Base-by-base conservation (phyloP, 2,888 invertebrate genomes). In the Cheilosia vulpina region DNA sequence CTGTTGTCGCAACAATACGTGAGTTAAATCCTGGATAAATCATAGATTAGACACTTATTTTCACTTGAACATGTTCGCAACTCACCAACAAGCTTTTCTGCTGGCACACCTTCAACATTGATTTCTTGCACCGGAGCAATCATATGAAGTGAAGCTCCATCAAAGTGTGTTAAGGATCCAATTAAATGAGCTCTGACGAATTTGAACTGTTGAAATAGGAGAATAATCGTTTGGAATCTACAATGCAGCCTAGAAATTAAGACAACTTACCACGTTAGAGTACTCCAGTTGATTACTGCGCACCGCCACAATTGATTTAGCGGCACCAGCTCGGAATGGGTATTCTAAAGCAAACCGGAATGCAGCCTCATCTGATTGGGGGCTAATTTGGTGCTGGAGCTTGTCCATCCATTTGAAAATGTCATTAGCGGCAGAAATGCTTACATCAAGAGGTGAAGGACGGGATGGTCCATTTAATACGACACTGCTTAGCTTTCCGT, bases 321-420 rank as follows among this genome's bases (percentile, higher is more conserved):
- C 94, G 1, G 97, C 96, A 1, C 95, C 95, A 0, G 96, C 93
- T 84, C 97, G 94, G 93, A 96, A 96, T 0, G 96, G 96, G 92
- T 96, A 95, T 0, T 94, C 91, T 15, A 94, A 89, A 0, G 96
- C 94, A 45, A 94, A 93, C 13, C 93, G 89, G 92, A 96, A 95
- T 0, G 96, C 95, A n/a, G 92, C 92, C n/a, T 93, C 92, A 11
- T 95, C 93, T 72, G 95, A 93, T 77, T 91, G 90, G 0, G 90
- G 89, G 0, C 88, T 78, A 57, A 90, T 85, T 19, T 87, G 88
- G 43, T 89, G 88, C 0, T 90, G 5, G 2, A 90, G 24, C 9
- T 76, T 45, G 11, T 89, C 89, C 0, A 92, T 21, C 7, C 88
- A 47, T 80, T 93, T 91, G 2, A 92, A 75, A 2, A 90, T 58